Evolutionary conservation across 2,888 invertebrate species (phyloP), one percentile per base, ranked within the genome.

Genomic region (Andrena bucephala): DNA sequence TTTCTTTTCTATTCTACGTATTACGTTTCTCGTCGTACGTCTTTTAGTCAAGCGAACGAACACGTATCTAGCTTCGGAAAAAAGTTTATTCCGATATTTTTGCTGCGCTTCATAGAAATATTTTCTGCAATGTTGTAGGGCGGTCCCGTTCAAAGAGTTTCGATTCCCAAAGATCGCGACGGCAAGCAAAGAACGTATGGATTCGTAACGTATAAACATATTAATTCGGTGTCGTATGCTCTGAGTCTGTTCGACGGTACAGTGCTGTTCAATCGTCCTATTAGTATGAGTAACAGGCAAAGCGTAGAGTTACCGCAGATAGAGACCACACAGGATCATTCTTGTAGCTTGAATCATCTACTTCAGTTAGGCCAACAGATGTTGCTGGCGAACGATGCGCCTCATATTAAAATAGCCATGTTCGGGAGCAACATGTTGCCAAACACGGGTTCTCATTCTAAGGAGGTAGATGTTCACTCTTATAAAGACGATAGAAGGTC

Each of bases 161-260:
- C 95, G 82, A 97, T 98, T 89, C 96, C 98, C 0, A 96, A 95
- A 90, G 97, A 97, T 90, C 95, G 95, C 90, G 96, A 96, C 87
- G 96, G 96, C n/a, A 95, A 96, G 10, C 96, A 95, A 86, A 96
- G 96, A 86, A 95, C 94, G 83, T 98, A 96, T 93, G 98, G 96
- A 2, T 98, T 98, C 91, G 94, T 98, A 42, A 97, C 96, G 0
- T 98, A 96, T 91, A 96, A 96, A 89, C 97, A 98, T 92, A 94
- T 95, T 87, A 95, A 95, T 71, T 97, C 98, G 0, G 97, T 98
- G 0, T 95, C 96, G 0, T 98, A 97, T 92, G 97, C 97, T 0
- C 92, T 97, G n/a, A 94, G 96, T 48, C 94, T 98, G 52, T 96
- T 97, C 87, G 95, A 96, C 57, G 97, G 97, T 0, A 96, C 97